Evolutionary conservation across 1,140 invertebrate species (phyloP).

Genomic region (Heliconius himera): DNA sequence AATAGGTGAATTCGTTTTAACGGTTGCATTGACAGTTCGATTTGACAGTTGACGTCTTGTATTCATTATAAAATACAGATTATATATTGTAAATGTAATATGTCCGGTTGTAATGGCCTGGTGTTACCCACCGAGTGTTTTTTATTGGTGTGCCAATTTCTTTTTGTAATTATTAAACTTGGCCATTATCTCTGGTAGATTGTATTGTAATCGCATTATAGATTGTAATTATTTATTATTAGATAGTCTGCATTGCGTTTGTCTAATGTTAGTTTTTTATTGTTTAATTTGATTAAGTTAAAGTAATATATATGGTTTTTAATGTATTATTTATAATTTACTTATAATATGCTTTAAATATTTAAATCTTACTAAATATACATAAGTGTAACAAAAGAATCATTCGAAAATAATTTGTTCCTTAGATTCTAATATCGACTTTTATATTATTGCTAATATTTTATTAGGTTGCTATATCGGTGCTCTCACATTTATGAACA

Average conservation of each 20-base stretch:
- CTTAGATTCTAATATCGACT: too few species aligned
- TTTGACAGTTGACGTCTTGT: constrained; percentile 1
- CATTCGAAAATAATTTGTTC: too few species aligned
- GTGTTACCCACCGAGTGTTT: constrained; percentile 47
- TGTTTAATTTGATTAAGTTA: not conserved
- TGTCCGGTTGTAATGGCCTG: constrained; percentile 30
- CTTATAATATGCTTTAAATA: not conserved
- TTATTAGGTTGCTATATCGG: constrained; percentile 13
- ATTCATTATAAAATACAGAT: not conserved
- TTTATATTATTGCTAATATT: too few species aligned
- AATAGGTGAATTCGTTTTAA: not conserved
- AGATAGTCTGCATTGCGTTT: constrained; percentile 64
- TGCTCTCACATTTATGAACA: constrained; percentile 17
- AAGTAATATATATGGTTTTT: not conserved
- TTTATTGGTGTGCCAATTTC: constrained; percentile 51
- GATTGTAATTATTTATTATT: constrained; percentile 63
- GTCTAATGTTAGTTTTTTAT: constrained; percentile 17
- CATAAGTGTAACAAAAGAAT: too few species aligned
- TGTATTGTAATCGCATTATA: constrained; percentile 69
- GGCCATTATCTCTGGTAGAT: constrained; percentile 45
- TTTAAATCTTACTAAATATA: too few species aligned
- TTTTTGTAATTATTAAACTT: constrained; percentile 25
- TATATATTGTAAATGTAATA: constrained; percentile 18
- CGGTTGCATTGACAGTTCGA: not conserved
- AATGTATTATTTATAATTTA: constrained; percentile 2